phyloP scores from a whole-genome alignment of 1,140 invertebrate species.

The Drosophila jambulina region DNA sequence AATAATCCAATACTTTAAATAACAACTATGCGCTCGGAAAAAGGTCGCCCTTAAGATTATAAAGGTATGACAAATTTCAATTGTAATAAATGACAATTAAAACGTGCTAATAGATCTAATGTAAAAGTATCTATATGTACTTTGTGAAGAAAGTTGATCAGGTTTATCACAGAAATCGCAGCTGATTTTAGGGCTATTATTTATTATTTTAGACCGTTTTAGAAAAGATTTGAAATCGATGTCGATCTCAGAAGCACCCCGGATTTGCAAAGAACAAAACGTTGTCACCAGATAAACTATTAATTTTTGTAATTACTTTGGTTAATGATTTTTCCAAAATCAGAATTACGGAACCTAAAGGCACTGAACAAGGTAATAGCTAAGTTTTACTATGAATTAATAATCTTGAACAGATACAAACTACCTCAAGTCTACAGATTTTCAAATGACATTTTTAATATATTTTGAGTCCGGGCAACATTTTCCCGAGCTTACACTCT shows the following conservation, averaged over 20 bases:
- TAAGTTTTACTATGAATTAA: not conserved
- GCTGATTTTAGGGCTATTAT: no score
- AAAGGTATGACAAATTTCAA: no score
- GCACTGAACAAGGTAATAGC: not conserved
- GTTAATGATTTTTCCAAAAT: no score
- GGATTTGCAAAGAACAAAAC: not conserved
- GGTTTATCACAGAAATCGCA: no score
- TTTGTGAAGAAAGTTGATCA: no score
- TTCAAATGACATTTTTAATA: not conserved
- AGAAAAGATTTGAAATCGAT: no score
- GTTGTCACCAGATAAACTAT: no score
- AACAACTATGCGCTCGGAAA: slow-evolving; percentile 9
- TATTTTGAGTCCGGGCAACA: not conserved
- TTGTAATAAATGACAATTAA: not conserved
- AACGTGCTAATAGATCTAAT: not conserved
- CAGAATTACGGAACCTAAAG: no score
- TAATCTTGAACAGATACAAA: not conserved
- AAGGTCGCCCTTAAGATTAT: not conserved
- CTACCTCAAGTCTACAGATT: not conserved
- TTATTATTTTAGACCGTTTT: no score
- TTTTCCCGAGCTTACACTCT: slow-evolving; percentile 13
- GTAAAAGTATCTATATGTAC: not conserved
- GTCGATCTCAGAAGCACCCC: no score
- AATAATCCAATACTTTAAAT: slow-evolving; percentile 22
- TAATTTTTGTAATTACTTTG: no score